Base-by-base conservation (phyloP, 2,113 vertebrate genomes). In the Micronycteris hirsuta region DNA sequence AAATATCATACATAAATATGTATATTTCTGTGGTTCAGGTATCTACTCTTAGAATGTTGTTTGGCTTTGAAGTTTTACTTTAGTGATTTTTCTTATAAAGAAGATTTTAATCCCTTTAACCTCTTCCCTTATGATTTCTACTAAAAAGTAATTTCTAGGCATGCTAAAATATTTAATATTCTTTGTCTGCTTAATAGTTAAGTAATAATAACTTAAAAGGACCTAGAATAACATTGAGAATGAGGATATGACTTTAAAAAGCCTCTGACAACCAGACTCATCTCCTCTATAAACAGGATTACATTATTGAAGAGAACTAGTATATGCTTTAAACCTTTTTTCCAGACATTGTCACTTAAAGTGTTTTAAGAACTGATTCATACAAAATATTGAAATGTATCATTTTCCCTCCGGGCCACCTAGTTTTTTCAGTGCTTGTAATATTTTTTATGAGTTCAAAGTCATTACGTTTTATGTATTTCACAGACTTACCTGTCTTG, bases 311-410 rank as follows among this genome's bases (percentile, higher is more conserved):
- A 81, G 68, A 91, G 43, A 77, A 76, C 80, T 90, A 31, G 45
- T 86, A 31, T 54, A 56, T 49, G 71, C 43, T 68, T 95, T 65
- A 36, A 36, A 33, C 10, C 26, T 26, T 63, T 92, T 95, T 95
- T 80, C 38, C 84, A 87, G 58, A 61, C 77, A 86, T 87, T 89
- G 77, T 90, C 70, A 76, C 12, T 95, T 93, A 70, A 70, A 84
- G 87, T 92, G 33, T 84, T 91, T 93, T 89, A 80, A 94, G 68
- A 96, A 77, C 61, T 36, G 17, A 58, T 92, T 93, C 41, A 24
- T 70, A 54, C 3, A 9, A 96, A 91, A 83, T 89, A 83, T 41
- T 90, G 92, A 89, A 71, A 67, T 83, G 86, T 22, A 47, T n/a
- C 58, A 15, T 91, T 22, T 14, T 0, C 0, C 31, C 38, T 9